Conservation (phyloP, 2,113 vertebrate genomes). For the Neofelis nebulosa region DNA sequence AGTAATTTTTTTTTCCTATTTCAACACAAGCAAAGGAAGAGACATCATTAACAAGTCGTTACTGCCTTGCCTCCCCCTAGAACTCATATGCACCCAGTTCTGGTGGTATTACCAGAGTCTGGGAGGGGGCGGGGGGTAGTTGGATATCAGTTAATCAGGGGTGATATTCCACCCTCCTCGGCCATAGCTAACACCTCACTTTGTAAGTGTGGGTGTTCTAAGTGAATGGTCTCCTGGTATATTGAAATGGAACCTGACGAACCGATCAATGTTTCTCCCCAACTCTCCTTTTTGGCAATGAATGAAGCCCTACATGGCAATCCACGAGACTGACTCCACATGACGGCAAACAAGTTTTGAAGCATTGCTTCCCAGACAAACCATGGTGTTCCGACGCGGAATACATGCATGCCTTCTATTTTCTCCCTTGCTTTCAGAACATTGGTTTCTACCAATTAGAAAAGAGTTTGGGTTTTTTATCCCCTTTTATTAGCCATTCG, state of each 20-base stretch:
- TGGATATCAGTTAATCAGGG: not conserved
- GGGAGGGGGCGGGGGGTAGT: not conserved
- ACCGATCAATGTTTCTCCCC: too few species aligned
- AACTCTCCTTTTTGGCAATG: not conserved
- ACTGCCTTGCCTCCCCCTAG: too few species aligned
- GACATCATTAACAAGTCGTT: not conserved
- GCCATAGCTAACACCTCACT: not conserved
- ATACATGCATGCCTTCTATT: not conserved
- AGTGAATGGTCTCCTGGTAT: not conserved
- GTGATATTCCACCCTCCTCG: not conserved
- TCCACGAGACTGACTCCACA: too few species aligned
- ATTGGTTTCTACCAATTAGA: not conserved
- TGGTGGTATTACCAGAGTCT: not conserved
- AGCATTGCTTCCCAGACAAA: too few species aligned
- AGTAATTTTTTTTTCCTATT: not conserved
- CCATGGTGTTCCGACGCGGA: not conserved
- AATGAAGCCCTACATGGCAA: not conserved
- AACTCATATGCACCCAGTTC: not conserved
- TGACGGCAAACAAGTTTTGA: accelerated
- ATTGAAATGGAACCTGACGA: not conserved
- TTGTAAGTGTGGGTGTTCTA: not conserved
- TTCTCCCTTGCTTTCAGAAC: not conserved
- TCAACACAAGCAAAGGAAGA: not conserved
- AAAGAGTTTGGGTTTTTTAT: not conserved
- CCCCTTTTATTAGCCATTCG: not conserved